phyloP scores from a whole-genome alignment of 1,140 invertebrate genomes.

The Trissolcus basalis region DNA sequence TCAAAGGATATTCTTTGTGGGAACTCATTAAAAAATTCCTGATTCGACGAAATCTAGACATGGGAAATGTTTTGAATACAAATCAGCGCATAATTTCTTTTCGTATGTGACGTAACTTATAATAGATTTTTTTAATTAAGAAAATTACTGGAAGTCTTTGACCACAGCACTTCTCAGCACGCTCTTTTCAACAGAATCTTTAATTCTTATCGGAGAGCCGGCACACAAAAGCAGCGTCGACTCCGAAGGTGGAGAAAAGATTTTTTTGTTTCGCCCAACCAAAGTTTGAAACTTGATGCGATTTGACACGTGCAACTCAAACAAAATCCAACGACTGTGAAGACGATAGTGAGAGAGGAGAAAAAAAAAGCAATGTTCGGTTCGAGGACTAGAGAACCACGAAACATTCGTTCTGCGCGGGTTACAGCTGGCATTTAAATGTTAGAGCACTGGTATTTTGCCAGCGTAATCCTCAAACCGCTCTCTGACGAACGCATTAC shows the following conservation, averaged over 20 bases:
- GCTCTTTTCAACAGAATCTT: not conserved
- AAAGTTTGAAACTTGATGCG: too few species aligned
- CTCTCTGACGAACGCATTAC: conserved; percentile 49
- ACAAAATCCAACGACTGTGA: conserved; percentile 3
- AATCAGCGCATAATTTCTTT: conserved; percentile 21
- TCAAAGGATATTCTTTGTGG: conserved; percentile 17
- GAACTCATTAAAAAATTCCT: conserved; percentile 10
- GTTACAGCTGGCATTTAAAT: conserved; percentile 58
- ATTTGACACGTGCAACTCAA: not conserved
- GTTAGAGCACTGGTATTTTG: conserved; percentile 57
- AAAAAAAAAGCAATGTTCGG: conserved; percentile 6
- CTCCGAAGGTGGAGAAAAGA: not conserved
- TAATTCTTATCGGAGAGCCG: conserved; percentile 16
- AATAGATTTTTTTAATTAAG: conserved; percentile 21
- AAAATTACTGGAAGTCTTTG: conserved; percentile 4
- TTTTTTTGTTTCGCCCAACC: too few species aligned
- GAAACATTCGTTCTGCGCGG: conserved; percentile 35
- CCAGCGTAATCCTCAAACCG: conserved; percentile 49
- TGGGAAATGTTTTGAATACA: conserved; percentile 23
- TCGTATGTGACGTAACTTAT: conserved; percentile 20
- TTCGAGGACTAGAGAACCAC: conserved; percentile 28
- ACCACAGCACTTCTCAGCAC: too few species aligned
- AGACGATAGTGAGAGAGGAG: not conserved
- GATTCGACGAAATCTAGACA: conserved; percentile 16
- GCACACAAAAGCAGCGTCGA: conserved; percentile 5